Evolutionary conservation across 2,113 vertebrate genomes (phyloP), one percentile per base, ranked within the genome.

Genomic region (Hepsetus odoe): DNA sequence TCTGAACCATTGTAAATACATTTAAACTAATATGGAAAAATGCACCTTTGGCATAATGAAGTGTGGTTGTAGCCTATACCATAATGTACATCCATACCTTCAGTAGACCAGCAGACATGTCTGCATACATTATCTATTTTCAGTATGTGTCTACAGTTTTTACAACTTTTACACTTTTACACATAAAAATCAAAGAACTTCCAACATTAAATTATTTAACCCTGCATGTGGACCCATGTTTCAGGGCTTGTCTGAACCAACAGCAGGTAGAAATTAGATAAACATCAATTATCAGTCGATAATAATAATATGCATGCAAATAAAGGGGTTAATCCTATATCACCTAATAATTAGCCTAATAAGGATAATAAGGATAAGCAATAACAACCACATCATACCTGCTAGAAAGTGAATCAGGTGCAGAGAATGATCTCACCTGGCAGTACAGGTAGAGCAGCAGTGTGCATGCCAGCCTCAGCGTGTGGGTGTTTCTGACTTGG

Each of bases 341-440:
- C 35, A 58, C 20, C 18, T 38, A 28, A 42, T 20, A 14, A 73
- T 46, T 14, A 46, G 44, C 5, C 13, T 49, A 20, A 20, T 12
- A 49, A 20, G 5, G 30, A 26, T 30, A 32, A 59, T 16, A 6
- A 16, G 10, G 1, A 26, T 14, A 30, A 49, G 40, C 40, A 62
- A 16, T 20, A 62, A 32, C 12, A 51, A 38, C 30, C 3, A 75
- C 42, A 28, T 62, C 20, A 51, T 42, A 69, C 38, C 51, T 33
- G 18, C 38, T 30, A 73, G 70, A 56, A 13, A 44, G 44, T 51
- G 68, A 40, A 66, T 55, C 22, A 67, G 22, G 35, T 44, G 40
- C 46, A 67, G 42, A 22, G n/a, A 24, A 28, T 26, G 73, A 53
- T 76, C 91, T 92, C 84, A 93, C 92, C 92, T 92, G 90, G 66